Conservation (phyloP, 2,797 vertebrate genomes). For the Rhincodon typus region DNA sequence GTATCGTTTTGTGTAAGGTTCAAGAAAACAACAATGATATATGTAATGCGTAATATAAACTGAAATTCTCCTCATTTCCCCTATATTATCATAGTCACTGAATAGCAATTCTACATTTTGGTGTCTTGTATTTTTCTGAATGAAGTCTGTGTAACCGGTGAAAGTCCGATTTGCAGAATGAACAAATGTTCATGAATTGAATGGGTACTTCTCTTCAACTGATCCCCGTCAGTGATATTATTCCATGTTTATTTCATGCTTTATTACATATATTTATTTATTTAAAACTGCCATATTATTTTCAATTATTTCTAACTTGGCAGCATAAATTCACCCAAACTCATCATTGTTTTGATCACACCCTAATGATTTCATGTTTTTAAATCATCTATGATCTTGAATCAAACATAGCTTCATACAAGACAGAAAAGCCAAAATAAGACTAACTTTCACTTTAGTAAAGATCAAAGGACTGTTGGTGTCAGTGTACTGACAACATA, state of each 20-base stretch:
- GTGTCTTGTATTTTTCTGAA: neutral
- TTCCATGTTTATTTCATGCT: neutral
- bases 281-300: neutral
- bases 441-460: neutral
- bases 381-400: neutral
- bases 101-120: neutral
- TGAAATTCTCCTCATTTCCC: neutral
- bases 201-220: neutral
- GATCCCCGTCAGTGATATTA: neutral
- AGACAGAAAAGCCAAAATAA: neutral
- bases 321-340: neutral
- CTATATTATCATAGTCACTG: neutral
- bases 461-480: neutral
- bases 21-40: neutral
- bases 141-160: neutral
- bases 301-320: neutral
- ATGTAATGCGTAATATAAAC: neutral
- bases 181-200: too few relatives aligned
- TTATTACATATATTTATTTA: too few relatives aligned
- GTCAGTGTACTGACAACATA: neutral
- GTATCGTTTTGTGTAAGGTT: neutral
- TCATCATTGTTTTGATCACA: neutral
- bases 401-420: neutral
- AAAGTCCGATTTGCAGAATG: neutral
- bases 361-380: neutral